Percentiles rank a stretch among this genome's conserved stretches.
phyloP scores from a whole-genome alignment of 2,113 vertebrate genomes.

The Antennarius striatus region DNA sequence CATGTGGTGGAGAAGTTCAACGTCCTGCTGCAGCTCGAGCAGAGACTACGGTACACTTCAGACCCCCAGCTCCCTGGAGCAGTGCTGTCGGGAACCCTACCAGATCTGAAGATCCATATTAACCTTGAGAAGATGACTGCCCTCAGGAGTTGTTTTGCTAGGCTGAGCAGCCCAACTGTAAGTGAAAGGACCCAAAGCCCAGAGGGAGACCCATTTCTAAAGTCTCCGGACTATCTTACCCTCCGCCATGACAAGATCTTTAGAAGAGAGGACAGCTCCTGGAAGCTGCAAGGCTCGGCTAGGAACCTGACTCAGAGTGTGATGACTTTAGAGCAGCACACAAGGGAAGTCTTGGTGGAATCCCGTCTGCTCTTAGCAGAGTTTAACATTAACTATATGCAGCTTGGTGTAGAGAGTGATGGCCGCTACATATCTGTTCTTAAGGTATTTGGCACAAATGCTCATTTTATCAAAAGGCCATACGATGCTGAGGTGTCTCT shows the following conservation, averaged over 20 bases:
- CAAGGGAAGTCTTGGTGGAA: conserved; percentile 93
- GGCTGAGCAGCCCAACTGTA: conserved; percentile 76
- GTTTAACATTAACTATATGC: conserved; percentile 97
- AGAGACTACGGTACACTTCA: conserved; percentile 93
- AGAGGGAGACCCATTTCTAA: conserved; percentile 38
- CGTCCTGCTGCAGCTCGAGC: conserved; percentile 92
- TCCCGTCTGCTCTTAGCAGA: conserved; percentile 93
- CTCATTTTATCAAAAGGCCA: conserved; percentile 94
- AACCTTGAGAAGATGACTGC: conserved; percentile 96
- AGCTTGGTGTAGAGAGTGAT: conserved; percentile 92
- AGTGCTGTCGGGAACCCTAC: conserved; percentile 90
- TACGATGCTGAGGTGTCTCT: conserved; percentile 93
- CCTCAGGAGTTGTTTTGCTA: conserved; percentile 86
- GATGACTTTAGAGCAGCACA: conserved; percentile 90
- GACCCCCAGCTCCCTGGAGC: conserved; percentile 95
- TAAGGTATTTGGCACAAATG: conserved; percentile 95
- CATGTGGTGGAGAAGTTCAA: conserved; percentile 98
- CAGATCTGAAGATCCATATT: conserved; percentile 95
- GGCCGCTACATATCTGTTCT: conserved; percentile 96
- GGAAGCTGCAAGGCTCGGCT: conserved; percentile 89
- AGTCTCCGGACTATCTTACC: conserved; percentile 74
- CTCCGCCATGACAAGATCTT: conserved; percentile 89
- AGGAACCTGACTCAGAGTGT: conserved; percentile 94
- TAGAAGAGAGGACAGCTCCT: conserved; percentile 82
- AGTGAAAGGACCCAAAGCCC: conserved; percentile 63